Evolutionary conservation across 1,140 invertebrate genomes (phyloP), one percentile per base, ranked within the genome.

Genomic region (Glossosoma conforme): DNA sequence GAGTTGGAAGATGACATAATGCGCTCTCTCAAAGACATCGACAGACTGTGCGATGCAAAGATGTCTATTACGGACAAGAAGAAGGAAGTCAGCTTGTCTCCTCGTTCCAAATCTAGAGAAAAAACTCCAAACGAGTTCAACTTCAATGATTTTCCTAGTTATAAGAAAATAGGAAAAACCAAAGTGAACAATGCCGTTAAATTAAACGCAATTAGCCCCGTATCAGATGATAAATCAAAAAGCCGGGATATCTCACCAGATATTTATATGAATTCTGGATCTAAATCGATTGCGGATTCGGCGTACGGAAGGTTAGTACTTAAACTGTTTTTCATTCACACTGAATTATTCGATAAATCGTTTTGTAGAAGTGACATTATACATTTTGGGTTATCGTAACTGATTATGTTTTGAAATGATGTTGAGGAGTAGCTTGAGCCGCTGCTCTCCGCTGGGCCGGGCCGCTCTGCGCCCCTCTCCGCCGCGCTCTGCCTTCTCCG

Each of bases 241-340:
- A 56, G 54, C 18, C 44, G 47, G 21, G 48, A 52, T 17, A 52
- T 32, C 15, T 52, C 54, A 17, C 54, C 54, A 1, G 48, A 56
- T 15, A 45, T 17, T 22, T 55, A 55, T 13, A 49, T 32, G 10
- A 53, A 38, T 32, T 56, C 44, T 13, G 36, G 36, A 11, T 24
- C 48, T 17, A 73, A 71, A 58, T 55, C 62, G 4, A 66, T 65
- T 58, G 66, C 66, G 41, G 72, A 74, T 58, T 74, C 72, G 33
- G 72, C 72, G 52, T 74, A 74, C 68, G 72, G 70, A 66, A 74
- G 70, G 72, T 74, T 73, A 72, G 72, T 73, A 66, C 70, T 68
- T 65, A 70, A 70, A 70, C 58, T 13, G 8, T 44, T n/a, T n/a
- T n/a, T n/a, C n/a, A n/a, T n/a, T n/a, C n/a, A n/a, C n/a, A n/a